These are phyloP conservation scores for Aratinga solstitialis DNA, from an alignment of 2,797 vertebrate species.

Conservation along the genomic window DNA sequence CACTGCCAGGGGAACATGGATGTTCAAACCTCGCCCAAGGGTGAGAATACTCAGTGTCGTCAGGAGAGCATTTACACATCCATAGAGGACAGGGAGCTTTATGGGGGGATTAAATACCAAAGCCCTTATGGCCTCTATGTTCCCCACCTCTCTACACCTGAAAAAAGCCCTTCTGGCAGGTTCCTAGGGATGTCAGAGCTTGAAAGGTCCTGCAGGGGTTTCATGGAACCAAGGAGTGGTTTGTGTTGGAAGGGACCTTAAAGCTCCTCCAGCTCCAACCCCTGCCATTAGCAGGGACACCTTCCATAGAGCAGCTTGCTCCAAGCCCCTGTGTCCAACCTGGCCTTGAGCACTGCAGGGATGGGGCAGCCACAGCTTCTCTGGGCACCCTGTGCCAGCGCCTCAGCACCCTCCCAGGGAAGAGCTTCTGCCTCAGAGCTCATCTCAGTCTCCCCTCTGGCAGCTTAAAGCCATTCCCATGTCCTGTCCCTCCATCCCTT, in stretches of 20 bases:
- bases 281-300: not conserved
- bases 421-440: too few relatives aligned
- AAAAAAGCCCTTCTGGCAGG: rapidly evolving
- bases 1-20: not conserved
- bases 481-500: not conserved
- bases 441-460: too few relatives aligned
- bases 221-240: not conserved
- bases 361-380: too few relatives aligned
- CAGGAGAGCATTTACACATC: not conserved
- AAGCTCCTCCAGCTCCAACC: not conserved
- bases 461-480: not conserved
- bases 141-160: not conserved
- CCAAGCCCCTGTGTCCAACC: too few relatives aligned
- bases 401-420: too few relatives aligned
- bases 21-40: not conserved
- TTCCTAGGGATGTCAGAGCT: rapidly evolving
- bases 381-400: too few relatives aligned
- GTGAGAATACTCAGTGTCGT: rapidly evolving
- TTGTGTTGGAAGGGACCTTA: not conserved
- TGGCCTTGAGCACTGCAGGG: too few relatives aligned
- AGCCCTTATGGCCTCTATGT: not conserved
- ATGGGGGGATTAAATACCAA: not conserved
- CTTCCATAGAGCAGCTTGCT: not conserved
- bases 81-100: not conserved
- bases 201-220: not conserved